Evolutionary conservation across 1,140 invertebrate species (phyloP), one percentile per base, ranked within the genome.

Genomic region (Drosophila ogumai): DNA sequence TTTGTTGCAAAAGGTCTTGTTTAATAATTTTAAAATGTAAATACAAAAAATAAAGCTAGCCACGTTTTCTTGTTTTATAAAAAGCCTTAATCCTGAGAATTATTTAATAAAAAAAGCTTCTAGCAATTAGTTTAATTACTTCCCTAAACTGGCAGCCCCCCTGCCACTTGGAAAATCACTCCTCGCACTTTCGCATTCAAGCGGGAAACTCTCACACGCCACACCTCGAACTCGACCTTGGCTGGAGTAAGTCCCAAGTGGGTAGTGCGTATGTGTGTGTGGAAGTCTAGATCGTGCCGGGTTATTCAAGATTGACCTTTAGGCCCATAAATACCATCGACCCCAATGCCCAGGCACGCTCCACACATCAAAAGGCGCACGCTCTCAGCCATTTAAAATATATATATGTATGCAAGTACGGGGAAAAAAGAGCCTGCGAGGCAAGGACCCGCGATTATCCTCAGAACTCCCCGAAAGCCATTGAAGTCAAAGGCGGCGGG

Each of bases 391-490:
- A 75, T 59, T 71, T 66, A 41, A 36, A 74, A 46, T 58, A 74
- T 55, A 64, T 60, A 44, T 50, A 34, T n/a, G 31, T 52, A 75
- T 22, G 46, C 43, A 38, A 38, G 63, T 38, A 38, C 1, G 19
- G 36, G 25, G 43, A 19, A 41, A 32, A 55, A 52, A n/a, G 38
- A 28, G 38, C 12, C 55, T 28, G 15, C 15, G 2, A 36, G 46
- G 67, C 57, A 80, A 85, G 69, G 73, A 49, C 41, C 32, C 58
- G 75, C 79, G 82, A 76, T 87, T 87, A 87, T 82, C 82, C 84
- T 87, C 50, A 44, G 10, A 46, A 41, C 73, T 75, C 61, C 52
- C 64, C 19, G 63, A 55, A 66, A 59, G 67, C 81, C 75, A 65
- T 68, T 69, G 52, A 69, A 17, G 54, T 38, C 47, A 61, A 61